phyloP scores from a whole-genome alignment of 2,888 invertebrate genomes.

The Nomada fabriciana region DNA sequence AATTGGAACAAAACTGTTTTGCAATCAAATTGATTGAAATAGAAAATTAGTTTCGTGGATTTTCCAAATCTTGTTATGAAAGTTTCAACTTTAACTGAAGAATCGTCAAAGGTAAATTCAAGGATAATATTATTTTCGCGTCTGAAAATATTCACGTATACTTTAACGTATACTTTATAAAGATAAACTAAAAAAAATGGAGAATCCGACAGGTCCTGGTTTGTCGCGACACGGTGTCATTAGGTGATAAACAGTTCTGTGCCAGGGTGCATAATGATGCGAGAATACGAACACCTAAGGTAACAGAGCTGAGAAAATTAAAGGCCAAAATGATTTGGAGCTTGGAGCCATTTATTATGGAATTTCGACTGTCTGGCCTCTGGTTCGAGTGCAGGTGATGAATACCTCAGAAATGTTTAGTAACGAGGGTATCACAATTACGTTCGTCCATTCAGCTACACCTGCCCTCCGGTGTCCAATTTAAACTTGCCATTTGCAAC shows the following conservation, averaged over 20 bases:
- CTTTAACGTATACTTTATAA: no score
- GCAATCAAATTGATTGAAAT: no score
- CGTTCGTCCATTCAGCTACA: constrained; percentile 38
- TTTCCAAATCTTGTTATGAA: no score
- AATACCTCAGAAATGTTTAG: constrained; percentile 55
- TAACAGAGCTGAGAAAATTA: constrained; percentile 41
- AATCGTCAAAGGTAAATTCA: no score
- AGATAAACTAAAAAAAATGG: not conserved
- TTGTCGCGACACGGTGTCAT: constrained; percentile 40
- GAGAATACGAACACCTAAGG: constrained; percentile 31
- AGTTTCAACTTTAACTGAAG: no score
- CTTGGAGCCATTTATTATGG: constrained; percentile 48
- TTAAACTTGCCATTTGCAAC: constrained; percentile 36
- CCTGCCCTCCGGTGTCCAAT: constrained; percentile 47
- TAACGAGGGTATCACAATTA: constrained; percentile 65
- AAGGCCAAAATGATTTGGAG: constrained; percentile 42
- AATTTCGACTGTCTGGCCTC: constrained; percentile 44
- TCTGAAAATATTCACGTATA: no score
- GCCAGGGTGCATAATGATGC: constrained; percentile 36
- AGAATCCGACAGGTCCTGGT: constrained; percentile 15
- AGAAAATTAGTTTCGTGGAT: no score
- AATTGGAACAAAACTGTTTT: no score
- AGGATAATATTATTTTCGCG: no score
- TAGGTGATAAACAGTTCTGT: constrained; percentile 38
- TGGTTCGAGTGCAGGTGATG: constrained; percentile 57